Evolutionary conservation across 2,888 invertebrate species (phyloP).

Genomic region (Scaptodrosophila latifasciaeformis): DNA sequence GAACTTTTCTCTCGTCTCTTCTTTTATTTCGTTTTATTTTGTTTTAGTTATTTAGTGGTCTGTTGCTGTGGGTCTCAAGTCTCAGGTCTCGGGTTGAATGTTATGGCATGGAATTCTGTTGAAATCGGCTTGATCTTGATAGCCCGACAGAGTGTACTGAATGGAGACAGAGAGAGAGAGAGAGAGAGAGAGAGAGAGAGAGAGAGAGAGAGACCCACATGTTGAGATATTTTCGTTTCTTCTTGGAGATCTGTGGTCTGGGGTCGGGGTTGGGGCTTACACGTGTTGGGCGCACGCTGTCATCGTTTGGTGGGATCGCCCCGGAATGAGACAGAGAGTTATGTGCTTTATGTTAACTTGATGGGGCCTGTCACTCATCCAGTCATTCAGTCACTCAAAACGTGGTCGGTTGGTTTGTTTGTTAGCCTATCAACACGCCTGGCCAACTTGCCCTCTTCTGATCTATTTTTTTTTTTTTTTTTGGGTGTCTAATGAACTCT

Average conservation of each 20-base stretch:
- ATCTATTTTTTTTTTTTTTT: too few species aligned
- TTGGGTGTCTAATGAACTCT: too few species aligned
- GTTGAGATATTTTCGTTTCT: conserved; percentile 23
- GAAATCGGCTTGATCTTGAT: conserved; percentile 62
- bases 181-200: too few species aligned
- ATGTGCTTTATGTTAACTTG: conserved; percentile 19
- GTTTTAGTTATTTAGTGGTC: conserved; percentile 17
- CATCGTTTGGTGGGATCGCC: conserved; percentile 18
- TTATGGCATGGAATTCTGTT: conserved; percentile 50
- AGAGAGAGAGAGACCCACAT: too few species aligned
- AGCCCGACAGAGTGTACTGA: conserved; percentile 22
- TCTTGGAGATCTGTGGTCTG: background rate
- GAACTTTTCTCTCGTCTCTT: conserved; percentile 10
- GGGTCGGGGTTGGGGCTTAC: background rate
- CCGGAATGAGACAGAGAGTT: conserved; percentile 16
- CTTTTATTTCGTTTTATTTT: conserved; percentile 12
- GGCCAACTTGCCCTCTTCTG: too few species aligned
- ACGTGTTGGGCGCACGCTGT: conserved; percentile 24
- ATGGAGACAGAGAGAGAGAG: too few species aligned
- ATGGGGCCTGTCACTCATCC: background rate
- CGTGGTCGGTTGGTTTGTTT: background rate
- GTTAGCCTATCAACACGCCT: background rate
- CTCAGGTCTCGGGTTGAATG: too few species aligned
- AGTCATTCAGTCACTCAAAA: conserved; percentile 9
- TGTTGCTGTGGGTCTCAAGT: conserved; percentile 33